A percentile compares a stretch with the other conserved stretches of the same genome.
Evolutionary conservation across 2,797 vertebrate genomes (phyloP).

Genomic region (Sebastes hubbsi): DNA sequence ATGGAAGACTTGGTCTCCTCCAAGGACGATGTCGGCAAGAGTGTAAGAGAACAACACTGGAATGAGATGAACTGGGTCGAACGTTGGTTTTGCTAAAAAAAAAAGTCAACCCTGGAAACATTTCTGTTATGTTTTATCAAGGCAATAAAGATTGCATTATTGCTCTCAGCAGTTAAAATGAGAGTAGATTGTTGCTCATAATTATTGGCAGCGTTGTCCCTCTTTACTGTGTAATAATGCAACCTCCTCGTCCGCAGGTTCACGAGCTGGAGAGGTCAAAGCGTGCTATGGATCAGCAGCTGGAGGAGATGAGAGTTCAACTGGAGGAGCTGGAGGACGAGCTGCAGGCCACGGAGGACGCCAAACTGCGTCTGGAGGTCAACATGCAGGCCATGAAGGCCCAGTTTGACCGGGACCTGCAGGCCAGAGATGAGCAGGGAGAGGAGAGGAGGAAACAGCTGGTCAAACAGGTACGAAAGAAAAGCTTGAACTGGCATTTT

Average conservation of each 20-base stretch:
- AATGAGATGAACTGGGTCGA: not conserved
- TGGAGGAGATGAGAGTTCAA: constrained; percentile 96
- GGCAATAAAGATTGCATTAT: not conserved
- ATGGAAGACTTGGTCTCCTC: constrained; percentile 97
- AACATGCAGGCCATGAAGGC: constrained; percentile 99
- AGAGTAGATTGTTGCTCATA: not conserved
- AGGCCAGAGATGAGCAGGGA: constrained; percentile 92
- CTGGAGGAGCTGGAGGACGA: constrained; percentile 97
- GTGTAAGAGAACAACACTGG: constrained; percentile 81
- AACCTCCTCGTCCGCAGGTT: constrained; percentile 79
- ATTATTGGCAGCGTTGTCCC: not conserved
- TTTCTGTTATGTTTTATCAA: not conserved
- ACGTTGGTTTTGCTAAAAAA: not conserved
- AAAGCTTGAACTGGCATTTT: constrained; percentile 25
- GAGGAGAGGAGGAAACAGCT: constrained; percentile 96
- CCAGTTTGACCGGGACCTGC: constrained; percentile 95
- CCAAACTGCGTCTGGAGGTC: constrained; percentile 96
- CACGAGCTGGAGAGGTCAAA: constrained; percentile 97
- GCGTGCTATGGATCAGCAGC: constrained; percentile 92
- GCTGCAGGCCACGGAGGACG: constrained; percentile 95
- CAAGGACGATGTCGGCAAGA: constrained; percentile 97
- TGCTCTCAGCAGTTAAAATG: not conserved
- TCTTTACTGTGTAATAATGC: too few relatives aligned
- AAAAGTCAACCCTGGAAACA: not conserved
- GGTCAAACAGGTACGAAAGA: constrained; percentile 87